A percentile compares a stretch with the other conserved stretches of the same genome.
Conservation (phyloP, 2,888 invertebrate genomes). For the Mythimna pallens region DNA sequence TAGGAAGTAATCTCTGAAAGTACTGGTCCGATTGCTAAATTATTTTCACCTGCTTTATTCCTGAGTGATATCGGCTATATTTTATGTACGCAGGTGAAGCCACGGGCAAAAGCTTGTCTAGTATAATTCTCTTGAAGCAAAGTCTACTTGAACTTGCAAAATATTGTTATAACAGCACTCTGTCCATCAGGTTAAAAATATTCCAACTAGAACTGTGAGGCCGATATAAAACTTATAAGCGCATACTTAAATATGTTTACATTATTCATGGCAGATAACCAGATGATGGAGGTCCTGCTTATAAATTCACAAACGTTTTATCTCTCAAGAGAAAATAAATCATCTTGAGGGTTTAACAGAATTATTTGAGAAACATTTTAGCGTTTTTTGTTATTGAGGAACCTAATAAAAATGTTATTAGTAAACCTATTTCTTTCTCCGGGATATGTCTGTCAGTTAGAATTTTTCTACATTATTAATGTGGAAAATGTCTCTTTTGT, state of each 20-base stretch:
- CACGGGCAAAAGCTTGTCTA: no score
- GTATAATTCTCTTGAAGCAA: background rate
- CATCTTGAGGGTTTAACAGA: slow-evolving; percentile 7
- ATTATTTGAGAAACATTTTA: background rate
- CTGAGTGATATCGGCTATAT: no score
- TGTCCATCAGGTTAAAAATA: background rate
- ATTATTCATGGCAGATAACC: slow-evolving; percentile 39
- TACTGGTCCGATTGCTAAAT: no score
- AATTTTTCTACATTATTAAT: background rate
- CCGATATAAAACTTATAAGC: slow-evolving; percentile 30
- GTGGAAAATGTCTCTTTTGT: no score
- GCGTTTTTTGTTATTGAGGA: background rate
- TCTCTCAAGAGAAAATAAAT: slow-evolving; percentile 4
- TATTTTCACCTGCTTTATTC: no score
- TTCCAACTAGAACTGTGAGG: slow-evolving; percentile 12
- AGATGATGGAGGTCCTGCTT: slow-evolving; percentile 12
- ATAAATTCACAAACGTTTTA: slow-evolving; percentile 1
- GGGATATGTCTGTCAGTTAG: background rate
- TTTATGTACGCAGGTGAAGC: no score
- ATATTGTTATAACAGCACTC: slow-evolving; percentile 5
- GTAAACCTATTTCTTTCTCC: background rate
- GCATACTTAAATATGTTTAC: slow-evolving; percentile 29
- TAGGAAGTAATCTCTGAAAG: no score
- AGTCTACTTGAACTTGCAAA: slow-evolving; percentile 4
- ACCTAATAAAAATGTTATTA: background rate